Percentiles rank a stretch among this genome's conserved stretches.
These are phyloP conservation scores for Lutjanus erythropterus DNA, from an alignment of 2,113 vertebrate species.

Conservation along the genomic window DNA sequence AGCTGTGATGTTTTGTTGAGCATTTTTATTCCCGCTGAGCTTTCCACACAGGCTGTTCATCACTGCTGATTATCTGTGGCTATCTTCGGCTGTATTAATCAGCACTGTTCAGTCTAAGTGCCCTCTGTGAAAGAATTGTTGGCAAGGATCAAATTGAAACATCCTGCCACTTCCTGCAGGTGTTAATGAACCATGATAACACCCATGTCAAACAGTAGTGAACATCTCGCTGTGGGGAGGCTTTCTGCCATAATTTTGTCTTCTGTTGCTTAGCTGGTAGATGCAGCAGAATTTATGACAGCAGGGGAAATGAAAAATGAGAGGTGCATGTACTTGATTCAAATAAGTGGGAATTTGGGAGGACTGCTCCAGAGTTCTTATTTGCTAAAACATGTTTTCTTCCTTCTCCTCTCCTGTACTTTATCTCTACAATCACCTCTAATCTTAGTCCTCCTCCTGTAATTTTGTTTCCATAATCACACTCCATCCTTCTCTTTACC, in stretches of 20 bases:
- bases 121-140: slow-evolving; percentile 31
- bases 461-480: slow-evolving; percentile 20
- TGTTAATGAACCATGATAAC: slow-evolving; percentile 67
- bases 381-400: slow-evolving; percentile 32
- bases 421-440: slow-evolving; percentile 25
- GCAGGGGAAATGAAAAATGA: slow-evolving; percentile 47
- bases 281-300: slow-evolving; percentile 40
- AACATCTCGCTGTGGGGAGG: slow-evolving; percentile 27
- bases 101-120: slow-evolving; percentile 7
- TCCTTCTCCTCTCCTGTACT: background rate
- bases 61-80: slow-evolving; percentile 14
- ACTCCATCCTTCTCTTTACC: slow-evolving; percentile 21
- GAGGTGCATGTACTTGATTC: slow-evolving; percentile 33
- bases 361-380: slow-evolving; percentile 15
- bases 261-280: slow-evolving; percentile 5
- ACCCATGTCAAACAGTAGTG: slow-evolving; percentile 49
- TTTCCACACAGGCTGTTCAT: slow-evolving; percentile 10
- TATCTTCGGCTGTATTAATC: slow-evolving; percentile 34
- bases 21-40: background rate
- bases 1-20: background rate
- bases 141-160: slow-evolving; percentile 55
- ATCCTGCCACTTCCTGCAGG: slow-evolving; percentile 49
- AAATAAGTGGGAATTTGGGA: slow-evolving; percentile 45
- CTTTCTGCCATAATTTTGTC: slow-evolving; percentile 5
- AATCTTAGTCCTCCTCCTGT: background rate